These are phyloP conservation scores for Myotis myotis DNA, from an alignment of 2,797 vertebrate genomes.

Conservation along the genomic window DNA sequence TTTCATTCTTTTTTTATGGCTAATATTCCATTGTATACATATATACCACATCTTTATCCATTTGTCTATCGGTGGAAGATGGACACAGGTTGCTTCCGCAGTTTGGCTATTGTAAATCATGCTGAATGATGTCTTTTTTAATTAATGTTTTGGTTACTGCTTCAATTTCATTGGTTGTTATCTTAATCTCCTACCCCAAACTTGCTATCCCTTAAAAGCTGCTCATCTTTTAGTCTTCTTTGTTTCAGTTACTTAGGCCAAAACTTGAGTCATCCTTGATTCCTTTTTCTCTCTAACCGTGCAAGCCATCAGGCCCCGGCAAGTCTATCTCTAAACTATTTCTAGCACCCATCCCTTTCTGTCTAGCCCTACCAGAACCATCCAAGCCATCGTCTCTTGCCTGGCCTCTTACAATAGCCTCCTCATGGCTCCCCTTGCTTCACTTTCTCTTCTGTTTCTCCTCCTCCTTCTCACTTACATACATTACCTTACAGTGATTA, in stretches of 20 bases:
- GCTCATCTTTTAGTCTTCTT: not conserved
- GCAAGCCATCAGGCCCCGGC: not conserved
- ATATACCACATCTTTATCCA: not conserved
- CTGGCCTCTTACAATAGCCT: not conserved
- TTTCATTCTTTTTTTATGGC: not conserved
- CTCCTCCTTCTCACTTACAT: not conserved
- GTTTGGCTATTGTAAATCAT: not conserved
- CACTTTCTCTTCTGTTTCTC: not conserved
- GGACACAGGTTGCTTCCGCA: not conserved
- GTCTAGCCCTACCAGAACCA: not conserved
- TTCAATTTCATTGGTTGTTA: not conserved
- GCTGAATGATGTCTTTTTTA: not conserved
- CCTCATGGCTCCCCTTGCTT: not conserved
- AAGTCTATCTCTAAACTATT: not conserved
- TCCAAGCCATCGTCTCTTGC: not conserved
- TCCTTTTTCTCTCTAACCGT: not conserved
- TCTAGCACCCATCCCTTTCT: not conserved
- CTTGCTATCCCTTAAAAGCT: not conserved
- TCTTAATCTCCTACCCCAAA: not conserved
- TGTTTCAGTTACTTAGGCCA: not conserved
- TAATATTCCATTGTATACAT: not conserved
- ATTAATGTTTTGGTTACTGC: not conserved
- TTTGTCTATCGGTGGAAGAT: not conserved
- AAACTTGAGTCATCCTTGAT: constrained; percentile 13
- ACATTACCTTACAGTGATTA: not conserved